Conservation (phyloP, 2,113 vertebrate species). For the Anoura caudifer region DNA sequence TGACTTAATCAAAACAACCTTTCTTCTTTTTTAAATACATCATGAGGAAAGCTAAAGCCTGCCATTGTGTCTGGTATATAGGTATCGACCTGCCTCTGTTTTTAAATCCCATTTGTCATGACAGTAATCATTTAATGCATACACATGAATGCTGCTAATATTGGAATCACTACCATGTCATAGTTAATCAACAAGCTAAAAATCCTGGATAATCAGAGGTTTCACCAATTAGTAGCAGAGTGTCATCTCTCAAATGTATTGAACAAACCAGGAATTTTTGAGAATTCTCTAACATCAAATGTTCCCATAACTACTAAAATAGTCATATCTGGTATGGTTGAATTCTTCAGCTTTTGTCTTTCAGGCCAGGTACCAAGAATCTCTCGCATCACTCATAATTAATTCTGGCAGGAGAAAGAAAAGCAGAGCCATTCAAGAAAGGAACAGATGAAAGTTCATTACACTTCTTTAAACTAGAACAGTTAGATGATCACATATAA, state of each 20-base stretch:
- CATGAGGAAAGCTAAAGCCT: neutral
- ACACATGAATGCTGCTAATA: neutral
- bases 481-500: conserved; percentile 33
- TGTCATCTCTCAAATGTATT: neutral
- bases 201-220: neutral
- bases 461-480: conserved; percentile 4
- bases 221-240: neutral
- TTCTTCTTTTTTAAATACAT: neutral
- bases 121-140: neutral
- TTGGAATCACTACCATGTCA: neutral
- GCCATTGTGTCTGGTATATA: neutral
- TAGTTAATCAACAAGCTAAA: neutral
- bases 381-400: neutral
- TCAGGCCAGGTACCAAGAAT: rapidly evolving
- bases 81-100: neutral
- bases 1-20: neutral
- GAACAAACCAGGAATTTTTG: neutral
- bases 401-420: conserved; percentile 3
- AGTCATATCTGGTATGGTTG: rapidly evolving
- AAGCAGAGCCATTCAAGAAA: neutral
- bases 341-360: neutral
- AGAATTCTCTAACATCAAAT: neutral
- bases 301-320: neutral
- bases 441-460: conserved; percentile 32
- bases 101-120: neutral